Evolutionary conservation across 2,797 vertebrate genomes (phyloP).

Genomic region (Triplophysa bombifrons): DNA sequence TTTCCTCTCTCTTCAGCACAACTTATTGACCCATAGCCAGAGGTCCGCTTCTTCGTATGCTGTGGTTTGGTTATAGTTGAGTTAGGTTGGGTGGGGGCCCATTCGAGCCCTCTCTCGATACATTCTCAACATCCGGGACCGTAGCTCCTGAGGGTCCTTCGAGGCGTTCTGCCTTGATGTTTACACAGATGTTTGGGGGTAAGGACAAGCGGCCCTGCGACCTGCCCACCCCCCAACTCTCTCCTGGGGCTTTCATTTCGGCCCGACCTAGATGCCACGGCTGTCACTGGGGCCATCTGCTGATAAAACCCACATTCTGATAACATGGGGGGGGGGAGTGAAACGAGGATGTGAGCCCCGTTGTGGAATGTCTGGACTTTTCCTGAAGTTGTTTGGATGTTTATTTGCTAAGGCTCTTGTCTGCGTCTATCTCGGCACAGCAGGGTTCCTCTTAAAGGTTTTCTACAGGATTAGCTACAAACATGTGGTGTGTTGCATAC

Average conservation of each 20-base stretch:
- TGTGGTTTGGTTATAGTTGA: conserved; percentile 63
- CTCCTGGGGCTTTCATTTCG: conserved; percentile 60
- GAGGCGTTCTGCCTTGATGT: conserved; percentile 81
- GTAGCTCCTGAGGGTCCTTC: conserved; percentile 74
- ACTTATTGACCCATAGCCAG: conserved; percentile 53
- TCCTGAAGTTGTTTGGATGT: conserved; percentile 46
- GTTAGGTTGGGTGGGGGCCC: conserved; percentile 53
- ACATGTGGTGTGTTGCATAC: neutral
- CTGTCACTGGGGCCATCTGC: conserved; percentile 62
- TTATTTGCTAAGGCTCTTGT: conserved; percentile 54
- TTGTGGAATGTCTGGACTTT: conserved; percentile 62
- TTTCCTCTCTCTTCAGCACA: conserved; percentile 26
- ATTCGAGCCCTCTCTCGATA: conserved; percentile 51
- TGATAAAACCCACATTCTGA: conserved; percentile 56
- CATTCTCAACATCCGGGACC: conserved; percentile 74
- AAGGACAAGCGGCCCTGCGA: conserved; percentile 57
- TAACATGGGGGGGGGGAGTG: conserved; percentile 44
- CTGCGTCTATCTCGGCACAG: conserved; percentile 41
- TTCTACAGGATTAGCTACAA: conserved; percentile 6
- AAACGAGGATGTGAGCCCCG: conserved; percentile 54
- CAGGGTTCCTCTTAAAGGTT: conserved; percentile 18
- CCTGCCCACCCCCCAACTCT: conserved; percentile 44
- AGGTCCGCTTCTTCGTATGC: conserved; percentile 66
- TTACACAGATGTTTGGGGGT: conserved; percentile 91
- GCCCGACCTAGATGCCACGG: conserved; percentile 62